phyloP scores from a whole-genome alignment of 2,797 vertebrate genomes.

The Xiphorhynchus erythropygius region DNA sequence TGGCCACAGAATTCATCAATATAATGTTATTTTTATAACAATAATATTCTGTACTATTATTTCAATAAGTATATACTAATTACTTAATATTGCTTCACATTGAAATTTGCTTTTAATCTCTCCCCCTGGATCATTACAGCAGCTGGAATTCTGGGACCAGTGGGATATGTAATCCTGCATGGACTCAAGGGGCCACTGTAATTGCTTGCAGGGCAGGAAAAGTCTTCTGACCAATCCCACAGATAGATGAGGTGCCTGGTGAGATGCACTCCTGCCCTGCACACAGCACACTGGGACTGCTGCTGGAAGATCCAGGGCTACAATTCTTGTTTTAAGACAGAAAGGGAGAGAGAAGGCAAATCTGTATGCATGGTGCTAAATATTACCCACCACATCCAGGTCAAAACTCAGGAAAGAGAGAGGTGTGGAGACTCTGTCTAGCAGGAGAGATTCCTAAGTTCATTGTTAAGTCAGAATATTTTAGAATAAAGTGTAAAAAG shows the following conservation, averaged over 20 bases:
- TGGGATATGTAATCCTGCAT: neutral
- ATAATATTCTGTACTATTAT: neutral
- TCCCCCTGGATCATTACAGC: neutral
- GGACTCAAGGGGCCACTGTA: neutral
- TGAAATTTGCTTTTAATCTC: neutral
- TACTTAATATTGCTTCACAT: neutral
- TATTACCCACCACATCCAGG: neutral
- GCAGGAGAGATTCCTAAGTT: neutral
- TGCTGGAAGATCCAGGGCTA: neutral
- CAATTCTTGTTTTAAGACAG: neutral
- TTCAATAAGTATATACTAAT: neutral
- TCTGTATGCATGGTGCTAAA: neutral
- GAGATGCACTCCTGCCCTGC: neutral
- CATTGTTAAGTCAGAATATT: neutral
- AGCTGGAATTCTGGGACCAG: neutral
- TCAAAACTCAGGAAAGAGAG: neutral
- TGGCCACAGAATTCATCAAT: neutral
- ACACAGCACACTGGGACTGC: neutral
- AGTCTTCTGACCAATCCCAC: neutral
- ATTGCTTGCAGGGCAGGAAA: neutral
- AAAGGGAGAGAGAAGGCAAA: neutral
- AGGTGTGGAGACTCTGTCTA: neutral
- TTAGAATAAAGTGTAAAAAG: neutral
- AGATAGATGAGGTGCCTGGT: neutral
- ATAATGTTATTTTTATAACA: neutral